phyloP scores from a whole-genome alignment of 1,140 invertebrate genomes.

The Megalopta genalis region DNA sequence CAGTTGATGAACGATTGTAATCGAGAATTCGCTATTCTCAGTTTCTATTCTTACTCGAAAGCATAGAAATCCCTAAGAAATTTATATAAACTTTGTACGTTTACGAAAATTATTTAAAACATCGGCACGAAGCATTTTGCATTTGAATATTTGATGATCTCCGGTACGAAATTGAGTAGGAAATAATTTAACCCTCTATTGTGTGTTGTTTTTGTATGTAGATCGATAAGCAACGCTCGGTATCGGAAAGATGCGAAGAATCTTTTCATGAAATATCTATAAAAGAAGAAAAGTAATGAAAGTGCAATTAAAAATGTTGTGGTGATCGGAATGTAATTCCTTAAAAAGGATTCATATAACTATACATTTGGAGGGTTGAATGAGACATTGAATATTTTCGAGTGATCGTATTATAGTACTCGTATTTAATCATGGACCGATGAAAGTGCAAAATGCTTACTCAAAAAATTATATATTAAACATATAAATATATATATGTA shows the following conservation, averaged over 20 bases:
- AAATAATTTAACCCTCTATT: conserved; percentile 16
- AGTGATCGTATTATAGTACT: background rate
- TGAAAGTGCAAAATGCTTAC: conserved; percentile 46
- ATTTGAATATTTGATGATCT: conserved; percentile 7
- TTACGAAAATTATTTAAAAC: conserved; percentile 10
- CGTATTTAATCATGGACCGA: background rate
- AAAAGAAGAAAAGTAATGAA: conserved; percentile 21
- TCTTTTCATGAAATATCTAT: background rate
- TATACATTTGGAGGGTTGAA: conserved; percentile 2
- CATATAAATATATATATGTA: too few relatives aligned
- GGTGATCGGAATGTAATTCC: background rate
- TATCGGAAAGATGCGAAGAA: background rate
- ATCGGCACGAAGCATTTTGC: conserved; percentile 36
- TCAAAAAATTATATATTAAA: conserved; percentile 9
- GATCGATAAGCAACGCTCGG: background rate
- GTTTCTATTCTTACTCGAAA: conserved; percentile 6
- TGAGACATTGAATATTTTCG: background rate
- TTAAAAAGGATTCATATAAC: background rate
- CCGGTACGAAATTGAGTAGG: background rate
- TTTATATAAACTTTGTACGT: conserved; percentile 1
- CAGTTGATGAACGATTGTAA: conserved; percentile 16
- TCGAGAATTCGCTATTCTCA: conserved; percentile 39
- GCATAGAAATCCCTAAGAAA: background rate
- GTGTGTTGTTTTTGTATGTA: conserved; percentile 10
- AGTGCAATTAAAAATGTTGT: conserved; percentile 42